Base-by-base conservation (phyloP, 2,113 vertebrate species). In the Ictalurus punctatus region DNA sequence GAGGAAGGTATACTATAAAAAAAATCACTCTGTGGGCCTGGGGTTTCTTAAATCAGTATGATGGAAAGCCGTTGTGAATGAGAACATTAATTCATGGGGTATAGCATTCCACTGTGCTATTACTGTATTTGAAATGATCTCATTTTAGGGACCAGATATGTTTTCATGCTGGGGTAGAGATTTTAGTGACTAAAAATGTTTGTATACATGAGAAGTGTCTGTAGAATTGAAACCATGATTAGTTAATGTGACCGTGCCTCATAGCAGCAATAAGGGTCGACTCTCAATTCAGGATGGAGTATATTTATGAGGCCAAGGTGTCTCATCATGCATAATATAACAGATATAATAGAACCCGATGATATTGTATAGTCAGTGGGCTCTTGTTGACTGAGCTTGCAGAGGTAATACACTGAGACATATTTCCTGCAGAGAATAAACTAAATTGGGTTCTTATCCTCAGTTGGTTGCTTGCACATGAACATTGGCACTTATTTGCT, bases 361-460 rank as follows among this genome's bases (percentile, higher is more conserved):
- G 81, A 91, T 87, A 58, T 58, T 83, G 85, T 82, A 56, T 84
- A 74, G 87, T 87, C 88, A 85, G 85, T 67, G 25, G 73, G 59
- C 54, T 86, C 88, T 74, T 83, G 84, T 87, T 85, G 87, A 82
- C 76, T 85, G 88, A 40, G n/a, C 88, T 85, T 78, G 86, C 83
- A 83, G 80, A 88, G 83, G 83, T 89, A 91, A 89, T 86, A 83
- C 71, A 84, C 83, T 67, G 12, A 87, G 86, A 86, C 83, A 86
- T 83, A 83, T 86, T 86, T 86, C 76, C 65, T 83, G 78, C 88
- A 76, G 79, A n/a, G 81, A 58, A 88, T 85, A 37, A 84, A 81
- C 27, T 85, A n/a, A 79, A 86, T 37, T 58, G 65, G 86, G 67
- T 17, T 86, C 7, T 83, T 82, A 23, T 81, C 34, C 65, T 71